These are phyloP conservation scores for Mus musculus DNA, from an alignment of 2,113 vertebrate species.

Conservation along the genomic window DNA sequence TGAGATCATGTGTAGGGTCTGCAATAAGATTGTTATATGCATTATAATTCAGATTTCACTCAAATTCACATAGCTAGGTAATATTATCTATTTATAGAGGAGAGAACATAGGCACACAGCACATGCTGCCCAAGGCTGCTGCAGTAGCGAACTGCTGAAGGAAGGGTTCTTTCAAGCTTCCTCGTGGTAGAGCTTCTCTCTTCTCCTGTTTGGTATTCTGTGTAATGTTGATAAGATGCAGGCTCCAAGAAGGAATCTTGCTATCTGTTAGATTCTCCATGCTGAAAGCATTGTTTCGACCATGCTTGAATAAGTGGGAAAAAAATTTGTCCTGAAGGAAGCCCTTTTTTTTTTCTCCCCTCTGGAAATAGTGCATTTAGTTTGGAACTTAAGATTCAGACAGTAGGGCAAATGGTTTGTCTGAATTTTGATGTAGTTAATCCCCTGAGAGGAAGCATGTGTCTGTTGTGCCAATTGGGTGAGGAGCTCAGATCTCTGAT, in stretches of 20 bases:
- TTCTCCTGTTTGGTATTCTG: neutral
- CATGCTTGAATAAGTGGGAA: neutral
- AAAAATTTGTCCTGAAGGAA: neutral
- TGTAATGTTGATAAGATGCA: neutral
- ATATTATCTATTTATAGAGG: neutral
- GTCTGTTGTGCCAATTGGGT: neutral
- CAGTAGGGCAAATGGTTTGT: neutral
- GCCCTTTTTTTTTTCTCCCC: neutral
- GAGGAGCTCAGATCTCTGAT: neutral
- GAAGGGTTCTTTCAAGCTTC: neutral
- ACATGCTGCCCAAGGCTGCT: neutral
- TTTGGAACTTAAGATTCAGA: neutral
- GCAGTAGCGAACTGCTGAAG: neutral
- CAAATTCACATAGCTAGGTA: neutral
- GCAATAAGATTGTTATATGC: neutral
- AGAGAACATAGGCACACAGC: neutral
- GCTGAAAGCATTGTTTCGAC: neutral
- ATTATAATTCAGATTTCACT: neutral
- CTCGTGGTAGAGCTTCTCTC: neutral
- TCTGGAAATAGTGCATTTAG: neutral
- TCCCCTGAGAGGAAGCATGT: neutral
- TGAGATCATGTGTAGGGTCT: neutral
- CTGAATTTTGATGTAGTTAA: neutral
- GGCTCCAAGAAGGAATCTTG: neutral
- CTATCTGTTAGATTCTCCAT: neutral